phyloP scores from a whole-genome alignment of 2,888 invertebrate genomes.

The Perdita meconis region DNA sequence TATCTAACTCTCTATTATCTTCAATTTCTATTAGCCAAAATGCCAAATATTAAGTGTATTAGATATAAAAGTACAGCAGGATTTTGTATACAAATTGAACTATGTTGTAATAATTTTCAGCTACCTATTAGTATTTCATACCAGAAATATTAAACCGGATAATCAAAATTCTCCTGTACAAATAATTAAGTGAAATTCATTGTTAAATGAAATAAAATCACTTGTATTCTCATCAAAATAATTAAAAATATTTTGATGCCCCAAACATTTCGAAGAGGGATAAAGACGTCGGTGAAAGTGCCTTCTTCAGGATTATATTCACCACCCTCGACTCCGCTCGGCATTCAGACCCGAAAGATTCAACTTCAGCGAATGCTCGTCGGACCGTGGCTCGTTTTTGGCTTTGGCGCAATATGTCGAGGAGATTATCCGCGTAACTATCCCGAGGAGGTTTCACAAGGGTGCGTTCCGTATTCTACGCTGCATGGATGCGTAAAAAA shows the following conservation, averaged over 20 bases:
- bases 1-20: too few species aligned
- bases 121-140: too few species aligned
- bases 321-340: slow-evolving; percentile 47
- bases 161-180: too few species aligned
- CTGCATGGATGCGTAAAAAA: slow-evolving; percentile 33
- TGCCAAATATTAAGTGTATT: too few species aligned
- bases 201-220: too few species aligned
- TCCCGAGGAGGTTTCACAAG: slow-evolving; percentile 64
- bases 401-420: slow-evolving; percentile 81
- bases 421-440: slow-evolving; percentile 82
- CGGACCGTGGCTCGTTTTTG: slow-evolving; percentile 75
- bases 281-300: not conserved
- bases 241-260: not conserved
- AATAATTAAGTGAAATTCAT: too few species aligned
- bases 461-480: slow-evolving; percentile 45
- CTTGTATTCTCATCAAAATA: too few species aligned
- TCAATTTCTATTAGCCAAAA: too few species aligned
- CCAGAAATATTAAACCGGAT: too few species aligned
- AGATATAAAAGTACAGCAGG: too few species aligned
- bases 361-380: slow-evolving; percentile 70
- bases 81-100: too few species aligned
- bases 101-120: too few species aligned
- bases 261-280: not conserved
- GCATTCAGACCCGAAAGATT: slow-evolving; percentile 31
- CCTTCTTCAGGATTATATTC: slow-evolving; percentile 9